Evolutionary conservation across 2,797 vertebrate genomes (phyloP).

Genomic region (Pteropus rufus): DNA sequence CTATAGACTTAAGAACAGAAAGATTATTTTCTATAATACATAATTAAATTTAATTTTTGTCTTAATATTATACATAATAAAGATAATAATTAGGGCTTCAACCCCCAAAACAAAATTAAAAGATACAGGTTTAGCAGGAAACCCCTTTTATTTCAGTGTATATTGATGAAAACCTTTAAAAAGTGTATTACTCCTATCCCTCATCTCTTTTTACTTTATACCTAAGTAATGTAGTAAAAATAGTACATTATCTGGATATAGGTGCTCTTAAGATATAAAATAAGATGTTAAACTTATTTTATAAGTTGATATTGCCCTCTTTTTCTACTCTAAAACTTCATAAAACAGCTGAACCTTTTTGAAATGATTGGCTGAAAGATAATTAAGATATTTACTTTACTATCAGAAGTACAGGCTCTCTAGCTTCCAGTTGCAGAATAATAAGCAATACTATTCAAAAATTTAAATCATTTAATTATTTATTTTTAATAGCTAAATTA

Average conservation of each 20-base stretch:
- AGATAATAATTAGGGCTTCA: not conserved
- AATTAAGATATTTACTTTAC: not conserved
- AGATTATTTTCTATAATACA: not conserved
- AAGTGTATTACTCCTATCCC: not conserved
- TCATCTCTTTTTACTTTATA: not conserved
- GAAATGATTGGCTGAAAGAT: not conserved
- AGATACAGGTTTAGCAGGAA: not conserved
- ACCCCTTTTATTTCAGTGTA: not conserved
- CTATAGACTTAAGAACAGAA: not conserved
- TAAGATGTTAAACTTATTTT: not conserved
- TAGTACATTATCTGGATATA: not conserved
- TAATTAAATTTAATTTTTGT: not conserved
- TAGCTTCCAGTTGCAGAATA: not conserved
- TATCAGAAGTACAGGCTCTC: not conserved
- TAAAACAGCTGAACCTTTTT: not conserved
- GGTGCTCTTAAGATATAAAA: not conserved
- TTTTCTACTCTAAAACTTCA: not conserved
- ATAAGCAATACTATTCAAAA: not conserved
- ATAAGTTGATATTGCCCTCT: not conserved
- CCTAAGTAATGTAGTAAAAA: not conserved
- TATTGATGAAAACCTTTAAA: not conserved
- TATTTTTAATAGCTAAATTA: constrained; percentile 38
- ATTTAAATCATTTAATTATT: not conserved
- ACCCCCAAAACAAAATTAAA: not conserved
- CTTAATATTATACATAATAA: not conserved